Percentiles rank a stretch among this genome's conserved stretches.
Evolutionary conservation across 2,888 invertebrate genomes (phyloP).

Genomic region (Hoplodrina ambigua): DNA sequence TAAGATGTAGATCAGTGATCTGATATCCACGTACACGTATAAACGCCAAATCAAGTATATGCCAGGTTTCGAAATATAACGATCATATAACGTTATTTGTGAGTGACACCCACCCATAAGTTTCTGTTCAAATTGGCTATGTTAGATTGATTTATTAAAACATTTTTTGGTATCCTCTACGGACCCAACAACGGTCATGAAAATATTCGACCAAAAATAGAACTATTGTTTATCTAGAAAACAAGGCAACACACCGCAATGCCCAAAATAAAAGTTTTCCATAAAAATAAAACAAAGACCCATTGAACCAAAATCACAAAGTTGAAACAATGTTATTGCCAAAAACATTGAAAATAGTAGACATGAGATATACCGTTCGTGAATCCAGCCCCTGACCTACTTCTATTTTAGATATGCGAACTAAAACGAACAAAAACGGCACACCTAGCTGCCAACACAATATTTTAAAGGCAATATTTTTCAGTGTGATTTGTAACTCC

Average conservation of each 20-base stretch:
- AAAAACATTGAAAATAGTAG: conserved; percentile 56
- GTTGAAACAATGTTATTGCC: conserved; percentile 58
- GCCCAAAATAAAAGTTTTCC: conserved; percentile 14
- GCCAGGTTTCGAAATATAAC: neutral
- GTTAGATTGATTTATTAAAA: neutral
- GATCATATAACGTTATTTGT: neutral
- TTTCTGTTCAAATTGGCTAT: neutral
- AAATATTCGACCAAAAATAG: neutral
- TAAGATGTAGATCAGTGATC: neutral
- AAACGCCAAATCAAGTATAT: neutral
- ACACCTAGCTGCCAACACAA: conserved; percentile 61
- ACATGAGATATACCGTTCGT: conserved; percentile 42
- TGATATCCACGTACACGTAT: neutral
- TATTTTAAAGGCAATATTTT: conserved; percentile 52
- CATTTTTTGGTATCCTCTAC: neutral
- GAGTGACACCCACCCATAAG: too few relatives aligned
- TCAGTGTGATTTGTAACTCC: conserved; percentile 32
- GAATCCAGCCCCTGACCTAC: conserved; percentile 62
- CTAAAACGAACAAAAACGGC: conserved; percentile 56
- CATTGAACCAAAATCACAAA: conserved; percentile 39
- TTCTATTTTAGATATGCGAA: conserved; percentile 55
- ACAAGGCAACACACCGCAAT: conserved; percentile 1
- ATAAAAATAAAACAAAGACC: conserved; percentile 51
- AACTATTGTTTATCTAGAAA: neutral
- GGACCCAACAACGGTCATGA: neutral